Percentiles rank a stretch among this genome's conserved stretches.
Conservation (phyloP, 2,888 invertebrate species). For the Lacanobia oleracea region DNA sequence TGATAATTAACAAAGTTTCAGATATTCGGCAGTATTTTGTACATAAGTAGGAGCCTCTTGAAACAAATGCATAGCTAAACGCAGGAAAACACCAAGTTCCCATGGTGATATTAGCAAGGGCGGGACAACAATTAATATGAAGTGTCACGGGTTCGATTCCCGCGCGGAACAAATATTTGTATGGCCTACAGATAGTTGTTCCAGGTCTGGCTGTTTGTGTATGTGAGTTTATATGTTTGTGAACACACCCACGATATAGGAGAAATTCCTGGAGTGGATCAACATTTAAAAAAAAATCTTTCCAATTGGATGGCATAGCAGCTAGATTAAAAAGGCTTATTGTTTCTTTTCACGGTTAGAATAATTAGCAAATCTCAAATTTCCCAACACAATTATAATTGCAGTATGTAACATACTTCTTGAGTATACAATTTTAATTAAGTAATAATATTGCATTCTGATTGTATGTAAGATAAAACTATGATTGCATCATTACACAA, state of each 20-base stretch:
- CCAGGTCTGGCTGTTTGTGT: too few species aligned
- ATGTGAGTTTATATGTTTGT: too few species aligned
- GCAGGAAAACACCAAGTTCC: background rate
- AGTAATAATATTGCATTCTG: constrained; percentile 42
- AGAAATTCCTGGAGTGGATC: too few species aligned
- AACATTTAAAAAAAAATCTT: too few species aligned
- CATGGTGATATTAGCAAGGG: background rate
- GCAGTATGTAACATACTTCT: constrained; percentile 26
- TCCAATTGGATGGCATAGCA: background rate
- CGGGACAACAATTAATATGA: background rate
- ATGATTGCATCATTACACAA: constrained; percentile 36
- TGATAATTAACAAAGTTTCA: background rate
- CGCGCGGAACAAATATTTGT: too few species aligned
- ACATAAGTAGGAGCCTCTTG: background rate
- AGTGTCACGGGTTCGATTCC: too few species aligned
- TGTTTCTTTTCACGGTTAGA: constrained; percentile 22
- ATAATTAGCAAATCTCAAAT: constrained; percentile 31
- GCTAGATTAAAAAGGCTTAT: background rate
- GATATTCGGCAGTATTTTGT: background rate
- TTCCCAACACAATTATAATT: constrained; percentile 50
- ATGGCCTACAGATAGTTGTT: too few species aligned
- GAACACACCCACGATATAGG: too few species aligned
- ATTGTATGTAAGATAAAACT: constrained; percentile 36
- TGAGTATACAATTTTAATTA: constrained; percentile 44
- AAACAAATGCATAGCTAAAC: background rate